Conservation (phyloP, 2,888 invertebrate genomes). For the Tetranychus truncatus region DNA sequence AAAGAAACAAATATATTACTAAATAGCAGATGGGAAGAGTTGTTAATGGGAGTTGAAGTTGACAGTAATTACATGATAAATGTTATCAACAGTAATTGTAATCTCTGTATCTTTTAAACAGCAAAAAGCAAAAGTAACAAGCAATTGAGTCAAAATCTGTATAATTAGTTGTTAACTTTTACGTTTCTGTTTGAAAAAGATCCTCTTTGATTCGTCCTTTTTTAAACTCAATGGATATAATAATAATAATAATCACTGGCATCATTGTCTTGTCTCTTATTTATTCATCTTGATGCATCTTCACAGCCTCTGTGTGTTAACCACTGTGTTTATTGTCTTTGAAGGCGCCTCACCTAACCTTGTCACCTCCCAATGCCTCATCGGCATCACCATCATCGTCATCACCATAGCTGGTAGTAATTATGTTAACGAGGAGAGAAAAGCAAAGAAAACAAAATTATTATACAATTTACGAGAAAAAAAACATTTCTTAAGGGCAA, state of each 20-base stretch:
- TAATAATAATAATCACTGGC: neutral
- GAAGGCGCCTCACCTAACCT: neutral
- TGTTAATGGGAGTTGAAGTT: neutral
- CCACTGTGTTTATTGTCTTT: neutral
- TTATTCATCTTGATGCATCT: neutral
- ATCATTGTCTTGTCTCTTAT: neutral
- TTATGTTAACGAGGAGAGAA: neutral
- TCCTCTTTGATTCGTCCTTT: neutral
- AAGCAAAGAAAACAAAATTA: neutral
- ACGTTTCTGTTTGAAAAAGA: neutral
- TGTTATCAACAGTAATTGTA: neutral
- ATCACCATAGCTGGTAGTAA: neutral
- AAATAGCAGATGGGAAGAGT: neutral
- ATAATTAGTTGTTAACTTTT: neutral
- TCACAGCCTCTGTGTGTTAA: neutral
- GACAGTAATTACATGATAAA: neutral
- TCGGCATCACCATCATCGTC: neutral
- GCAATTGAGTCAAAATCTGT: neutral
- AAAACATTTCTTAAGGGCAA: neutral
- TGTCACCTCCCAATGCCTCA: neutral
- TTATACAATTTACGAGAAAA: neutral
- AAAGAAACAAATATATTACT: neutral
- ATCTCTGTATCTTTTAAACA: neutral
- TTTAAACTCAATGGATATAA: neutral
- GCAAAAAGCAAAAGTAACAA: neutral